These are phyloP conservation scores for Nomada lathburiana DNA, from an alignment of 2,888 invertebrate genomes.

Conservation along the genomic window DNA sequence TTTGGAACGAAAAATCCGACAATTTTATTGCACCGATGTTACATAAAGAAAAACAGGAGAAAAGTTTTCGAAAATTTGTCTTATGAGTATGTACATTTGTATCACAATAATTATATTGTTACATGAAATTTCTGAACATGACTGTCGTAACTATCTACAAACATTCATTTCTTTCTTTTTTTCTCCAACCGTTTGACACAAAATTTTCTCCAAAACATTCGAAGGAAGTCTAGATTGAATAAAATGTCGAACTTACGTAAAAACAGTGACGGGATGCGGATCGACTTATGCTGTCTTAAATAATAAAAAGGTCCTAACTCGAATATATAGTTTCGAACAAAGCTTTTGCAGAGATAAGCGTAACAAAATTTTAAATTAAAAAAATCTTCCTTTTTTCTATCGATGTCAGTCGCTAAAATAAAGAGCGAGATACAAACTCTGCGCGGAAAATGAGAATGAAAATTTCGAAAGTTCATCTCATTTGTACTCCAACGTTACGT, in stretches of 20 bases:
- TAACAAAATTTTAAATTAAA: no score
- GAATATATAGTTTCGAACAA: no score
- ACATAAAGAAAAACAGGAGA: slow-evolving; percentile 4
- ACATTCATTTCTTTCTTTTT: slow-evolving; percentile 5
- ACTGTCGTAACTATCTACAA: slow-evolving; percentile 1
- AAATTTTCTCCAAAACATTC: no score
- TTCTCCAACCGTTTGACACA: neutral
- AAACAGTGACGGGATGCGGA: neutral
- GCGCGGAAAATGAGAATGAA: neutral
- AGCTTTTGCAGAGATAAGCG: no score
- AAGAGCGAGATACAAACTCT: neutral
- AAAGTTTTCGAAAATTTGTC: slow-evolving; percentile 12
- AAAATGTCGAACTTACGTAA: neutral
- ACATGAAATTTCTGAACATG: neutral
- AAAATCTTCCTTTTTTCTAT: no score
- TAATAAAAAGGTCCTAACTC: neutral
- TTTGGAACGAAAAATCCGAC: neutral
- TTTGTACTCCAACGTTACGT: no score
- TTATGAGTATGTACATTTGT: slow-evolving; percentile 9
- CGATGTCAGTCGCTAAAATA: no score
- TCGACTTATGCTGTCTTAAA: neutral
- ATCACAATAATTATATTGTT: slow-evolving; percentile 21
- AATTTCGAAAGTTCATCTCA: no score
- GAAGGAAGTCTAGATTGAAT: neutral
- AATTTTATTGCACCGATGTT: slow-evolving; percentile 17